Evolutionary conservation across 2,797 vertebrate genomes (phyloP), one percentile per base, ranked within the genome.

Genomic region (Molossus molossus): DNA sequence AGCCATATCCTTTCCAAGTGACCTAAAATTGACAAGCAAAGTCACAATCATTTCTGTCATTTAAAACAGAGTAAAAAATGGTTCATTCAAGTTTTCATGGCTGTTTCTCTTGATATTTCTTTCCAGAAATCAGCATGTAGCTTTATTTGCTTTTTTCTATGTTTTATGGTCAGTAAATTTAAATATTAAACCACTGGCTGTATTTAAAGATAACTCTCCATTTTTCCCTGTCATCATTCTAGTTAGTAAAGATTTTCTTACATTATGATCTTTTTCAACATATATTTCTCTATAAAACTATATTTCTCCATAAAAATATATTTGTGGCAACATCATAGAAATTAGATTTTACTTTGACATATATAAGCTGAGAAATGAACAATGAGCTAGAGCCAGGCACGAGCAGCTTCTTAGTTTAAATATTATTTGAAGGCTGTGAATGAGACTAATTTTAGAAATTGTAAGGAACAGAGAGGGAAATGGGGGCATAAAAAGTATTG

Each of bases 61-160:
- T 93, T 86, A 50, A 73, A 72, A 70, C 5, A 85, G 33, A 6
- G 15, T 72, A 65, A 92, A 91, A 93, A 88, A 85, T 37, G 21
- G 7, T 62, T 81, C 18, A 70, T 90, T 94, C 40, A 83, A 27
- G 40, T 87, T 77, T 83, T 92, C 64, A 75, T 84, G 20, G 13
- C 25, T 82, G 1, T 65, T 92, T 89, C 83, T 76, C 29, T 33
- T 87, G 72, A 27, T 75, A 90, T 92, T 64, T 45, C 21, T 20
- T 87, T 95, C 50, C 6, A 84, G 25, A 87, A 90, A 57, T 23
- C 18, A 50, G 12, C 40, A 3, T n/a, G 21, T 58, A 65, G 23
- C 33, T 91, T 77, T 55, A 48, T 95, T 75, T 64, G 12, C 25
- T 23, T 92, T 81, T 27, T 25, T 55, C 9, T 94, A 25, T 85